A percentile compares a stretch with the other conserved stretches of the same genome.
Evolutionary conservation across 2,888 invertebrate genomes (phyloP).

Genomic region (Sarcophaga variegata): DNA sequence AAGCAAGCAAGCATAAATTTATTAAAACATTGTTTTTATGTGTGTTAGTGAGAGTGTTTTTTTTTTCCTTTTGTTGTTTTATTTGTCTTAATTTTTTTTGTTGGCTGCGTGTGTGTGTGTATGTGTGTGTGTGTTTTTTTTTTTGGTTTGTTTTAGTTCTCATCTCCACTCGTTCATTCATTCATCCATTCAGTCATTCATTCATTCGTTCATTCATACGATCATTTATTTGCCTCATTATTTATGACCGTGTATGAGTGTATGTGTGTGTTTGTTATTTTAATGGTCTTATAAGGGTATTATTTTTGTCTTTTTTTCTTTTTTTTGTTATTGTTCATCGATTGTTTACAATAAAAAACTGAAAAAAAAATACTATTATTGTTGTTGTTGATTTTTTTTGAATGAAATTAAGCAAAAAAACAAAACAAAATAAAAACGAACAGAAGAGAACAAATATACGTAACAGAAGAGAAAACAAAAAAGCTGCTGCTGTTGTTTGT

Average conservation of each 20-base stretch:
- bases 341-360: not conserved
- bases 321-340: not conserved
- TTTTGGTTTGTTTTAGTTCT: no score
- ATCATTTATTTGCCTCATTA: not conserved
- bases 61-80: not conserved
- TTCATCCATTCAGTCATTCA: not conserved
- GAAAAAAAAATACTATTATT: not conserved
- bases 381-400: not conserved
- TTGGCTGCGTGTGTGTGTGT: no score
- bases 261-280: not conserved
- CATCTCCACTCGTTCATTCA: not conserved
- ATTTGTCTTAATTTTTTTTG: no score
- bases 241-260: not conserved
- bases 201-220: not conserved
- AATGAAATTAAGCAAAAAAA: slow-evolving; percentile 6
- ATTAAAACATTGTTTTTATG: not conserved
- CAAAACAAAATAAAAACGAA: not conserved
- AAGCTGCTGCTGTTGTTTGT: not conserved
- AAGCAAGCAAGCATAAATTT: not conserved
- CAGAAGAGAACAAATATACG: not conserved
- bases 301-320: not conserved
- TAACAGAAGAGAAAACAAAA: not conserved
- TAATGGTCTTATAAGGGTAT: not conserved
- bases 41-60: not conserved
- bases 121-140: not conserved